phyloP scores from a whole-genome alignment of 2,113 vertebrate genomes.

The Ciconia stormi region DNA sequence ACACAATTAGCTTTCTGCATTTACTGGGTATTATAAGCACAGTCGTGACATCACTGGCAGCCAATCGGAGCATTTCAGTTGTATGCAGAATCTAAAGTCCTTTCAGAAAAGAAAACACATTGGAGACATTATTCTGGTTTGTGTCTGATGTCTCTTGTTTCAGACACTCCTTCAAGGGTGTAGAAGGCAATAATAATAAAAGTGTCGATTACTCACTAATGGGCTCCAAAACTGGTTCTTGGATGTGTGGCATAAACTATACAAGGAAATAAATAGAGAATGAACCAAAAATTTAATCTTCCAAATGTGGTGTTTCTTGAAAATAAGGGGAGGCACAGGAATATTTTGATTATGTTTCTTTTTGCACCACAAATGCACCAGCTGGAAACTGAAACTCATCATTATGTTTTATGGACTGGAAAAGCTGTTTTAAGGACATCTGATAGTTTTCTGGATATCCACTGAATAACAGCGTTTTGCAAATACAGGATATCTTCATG shows the following conservation, averaged over 20 bases:
- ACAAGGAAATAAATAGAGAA: slow-evolving; percentile 33
- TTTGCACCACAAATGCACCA: not conserved
- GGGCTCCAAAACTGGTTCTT: slow-evolving; percentile 3
- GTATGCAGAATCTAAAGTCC: not conserved
- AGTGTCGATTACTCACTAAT: not conserved
- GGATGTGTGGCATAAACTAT: not conserved
- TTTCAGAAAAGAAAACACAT: slow-evolving; percentile 43
- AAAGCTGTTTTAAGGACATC: not conserved
- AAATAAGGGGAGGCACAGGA: not conserved
- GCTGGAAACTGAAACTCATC: not conserved
- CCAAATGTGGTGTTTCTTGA: not conserved
- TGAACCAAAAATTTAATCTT: slow-evolving; percentile 8
- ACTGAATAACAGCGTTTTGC: not conserved
- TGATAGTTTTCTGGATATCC: not conserved
- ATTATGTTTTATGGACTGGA: not conserved
- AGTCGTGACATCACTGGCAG: slow-evolving; percentile 37
- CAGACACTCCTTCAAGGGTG: slow-evolving; percentile 30
- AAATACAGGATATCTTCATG: not conserved
- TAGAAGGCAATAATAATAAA: slow-evolving; percentile 31
- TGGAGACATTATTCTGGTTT: slow-evolving; percentile 29
- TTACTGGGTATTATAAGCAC: slow-evolving; percentile 45
- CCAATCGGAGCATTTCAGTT: not conserved
- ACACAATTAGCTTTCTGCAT: slow-evolving; percentile 65
- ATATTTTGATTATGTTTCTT: not conserved
- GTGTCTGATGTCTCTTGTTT: slow-evolving; percentile 21